Evolutionary conservation across 2,113 vertebrate genomes (phyloP).

Genomic region (Hyaena hyaena): DNA sequence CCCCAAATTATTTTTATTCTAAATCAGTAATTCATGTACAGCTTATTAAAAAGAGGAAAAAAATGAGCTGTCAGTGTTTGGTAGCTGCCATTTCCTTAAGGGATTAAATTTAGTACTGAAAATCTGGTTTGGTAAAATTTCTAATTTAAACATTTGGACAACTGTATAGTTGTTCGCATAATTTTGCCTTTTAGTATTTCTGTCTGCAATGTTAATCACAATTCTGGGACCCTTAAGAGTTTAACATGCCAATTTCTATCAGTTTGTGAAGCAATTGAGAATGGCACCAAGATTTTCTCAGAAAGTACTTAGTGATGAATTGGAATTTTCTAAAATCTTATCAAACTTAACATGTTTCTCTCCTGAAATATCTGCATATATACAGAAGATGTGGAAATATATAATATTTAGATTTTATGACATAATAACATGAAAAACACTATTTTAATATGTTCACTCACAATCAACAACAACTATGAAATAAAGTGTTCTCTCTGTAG

Average conservation of each 20-base stretch:
- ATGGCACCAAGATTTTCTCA: slow-evolving; percentile 13
- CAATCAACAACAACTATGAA: not conserved
- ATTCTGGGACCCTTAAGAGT: not conserved
- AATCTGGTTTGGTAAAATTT: slow-evolving; percentile 42
- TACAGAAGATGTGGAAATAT: not conserved
- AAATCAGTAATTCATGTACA: slow-evolving; percentile 21
- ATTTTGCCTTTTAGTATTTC: slow-evolving; percentile 31
- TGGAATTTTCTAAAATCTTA: slow-evolving; percentile 2
- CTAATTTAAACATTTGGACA: slow-evolving; percentile 54
- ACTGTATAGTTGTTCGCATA: not conserved
- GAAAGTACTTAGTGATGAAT: not conserved
- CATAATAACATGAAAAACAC: not conserved
- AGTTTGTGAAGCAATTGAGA: slow-evolving; percentile 20
- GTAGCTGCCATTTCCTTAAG: slow-evolving; percentile 5
- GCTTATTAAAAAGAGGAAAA: not conserved
- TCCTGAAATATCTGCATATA: not conserved
- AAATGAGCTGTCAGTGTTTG: not conserved
- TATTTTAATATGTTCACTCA: not conserved
- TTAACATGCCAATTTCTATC: slow-evolving; percentile 41
- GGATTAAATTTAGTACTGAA: slow-evolving; percentile 51
- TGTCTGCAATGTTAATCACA: slow-evolving; percentile 48
- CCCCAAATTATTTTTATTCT: slow-evolving; percentile 29
- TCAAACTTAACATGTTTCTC: not conserved
- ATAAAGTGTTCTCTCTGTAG: not conserved
- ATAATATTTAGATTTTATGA: not conserved